Base-by-base conservation (phyloP, 64 coral and sea anemone genomes). In the Astreopora myriophthalma region DNA sequence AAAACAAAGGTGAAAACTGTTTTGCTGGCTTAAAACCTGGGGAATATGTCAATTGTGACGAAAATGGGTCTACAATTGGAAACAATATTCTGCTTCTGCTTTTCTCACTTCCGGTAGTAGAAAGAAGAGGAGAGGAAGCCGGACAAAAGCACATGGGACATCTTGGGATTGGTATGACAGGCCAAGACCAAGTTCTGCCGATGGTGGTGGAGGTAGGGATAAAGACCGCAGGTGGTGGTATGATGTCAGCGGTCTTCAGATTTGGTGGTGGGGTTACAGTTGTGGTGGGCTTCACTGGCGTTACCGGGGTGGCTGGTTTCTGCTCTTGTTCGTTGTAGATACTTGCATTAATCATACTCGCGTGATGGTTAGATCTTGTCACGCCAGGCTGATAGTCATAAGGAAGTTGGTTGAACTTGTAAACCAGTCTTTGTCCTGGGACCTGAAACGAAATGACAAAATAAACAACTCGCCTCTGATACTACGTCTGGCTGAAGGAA, bases 341-440 rank as follows among this genome's bases (percentile, higher is more conserved):
- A n/a, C n/a, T 38, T 20, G 17, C 13, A 3, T 3, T 40, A 33
- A 8, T 24, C 33, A 36, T 19, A 35, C 3, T 34, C 37, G 0
- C 37, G 26, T 32, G 3, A 70, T 33, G 67, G n/a, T n/a, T n/a
- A 33, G 67, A 32, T 37, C 62, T 17, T 28, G 55, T 94, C 28
- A 55, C 88, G 48, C 57, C 64, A 6, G 84, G 92, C 35, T 80
- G 60, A 34, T 98, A 98, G 13, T 91, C 88, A 19, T 98, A 94
- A 6, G 96, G 92, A 17, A 98, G 89, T 11, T 98, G 86, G n/a
- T 92, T 85, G 33, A 98, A 98, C 85, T 98, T 94, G 92, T 98
- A 98, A 0, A 98, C 96, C 62, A 98, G 75, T 9, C 92, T 68
- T 49, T 98, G 92, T 20, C 96, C 96, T 13, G 80, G 94, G 14